Conservation (phyloP, 2,113 vertebrate species). For the Tachysurus fulvidraco region DNA sequence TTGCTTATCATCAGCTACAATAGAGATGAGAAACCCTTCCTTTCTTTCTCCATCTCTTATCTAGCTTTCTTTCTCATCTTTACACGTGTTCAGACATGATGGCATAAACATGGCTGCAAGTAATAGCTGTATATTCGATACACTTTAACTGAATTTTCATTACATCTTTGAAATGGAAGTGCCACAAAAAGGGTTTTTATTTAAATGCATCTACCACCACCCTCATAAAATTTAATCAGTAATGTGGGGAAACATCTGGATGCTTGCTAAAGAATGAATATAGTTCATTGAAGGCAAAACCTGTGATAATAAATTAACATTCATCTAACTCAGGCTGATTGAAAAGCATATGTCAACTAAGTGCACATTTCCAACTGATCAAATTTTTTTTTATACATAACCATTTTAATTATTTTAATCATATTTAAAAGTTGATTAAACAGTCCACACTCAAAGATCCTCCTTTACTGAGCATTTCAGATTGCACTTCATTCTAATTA, state of each 20-base stretch:
- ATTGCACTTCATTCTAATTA: conserved; percentile 6
- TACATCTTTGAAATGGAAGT: conserved; percentile 34
- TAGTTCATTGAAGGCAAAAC: neutral
- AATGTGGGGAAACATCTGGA: conserved; percentile 17
- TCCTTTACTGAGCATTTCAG: neutral
- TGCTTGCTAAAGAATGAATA: conserved; percentile 18
- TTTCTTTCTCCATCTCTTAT: neutral
- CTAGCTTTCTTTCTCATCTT: conserved; percentile 21
- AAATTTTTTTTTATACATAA: neutral
- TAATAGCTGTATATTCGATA: conserved; percentile 47
- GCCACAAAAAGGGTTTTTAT: conserved; percentile 20
- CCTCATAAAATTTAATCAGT: conserved; percentile 27
- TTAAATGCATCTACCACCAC: conserved; percentile 23
- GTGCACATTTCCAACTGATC: neutral
- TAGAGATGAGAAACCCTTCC: neutral
- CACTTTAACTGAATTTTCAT: conserved; percentile 53
- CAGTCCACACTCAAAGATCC: neutral
- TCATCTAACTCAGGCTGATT: neutral
- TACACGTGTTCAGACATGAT: conserved; percentile 33
- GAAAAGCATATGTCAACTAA: neutral
- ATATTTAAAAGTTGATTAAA: neutral
- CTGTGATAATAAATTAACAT: neutral
- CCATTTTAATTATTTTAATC: neutral
- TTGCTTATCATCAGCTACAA: neutral
- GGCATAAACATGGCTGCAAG: conserved; percentile 44